Base-by-base conservation (phyloP, 2,797 vertebrate genomes). In the Myiothlypis chrysogaster region DNA sequence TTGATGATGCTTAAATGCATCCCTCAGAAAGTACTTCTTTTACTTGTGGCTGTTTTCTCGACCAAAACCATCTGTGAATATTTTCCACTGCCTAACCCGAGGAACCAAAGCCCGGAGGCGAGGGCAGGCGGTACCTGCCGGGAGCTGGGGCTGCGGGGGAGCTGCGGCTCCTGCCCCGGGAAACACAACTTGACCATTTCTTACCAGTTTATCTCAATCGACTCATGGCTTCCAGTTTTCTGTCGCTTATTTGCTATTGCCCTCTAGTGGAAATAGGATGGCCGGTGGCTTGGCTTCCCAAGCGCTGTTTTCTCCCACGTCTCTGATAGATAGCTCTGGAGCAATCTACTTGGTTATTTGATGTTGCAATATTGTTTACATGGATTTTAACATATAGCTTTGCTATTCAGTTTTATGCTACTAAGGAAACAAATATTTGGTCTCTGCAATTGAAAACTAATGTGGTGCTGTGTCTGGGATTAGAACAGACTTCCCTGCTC, bases 161-260 rank as follows among this genome's bases (percentile, higher is more conserved):
- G 37, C 16, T 4, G 59, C 20, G 10, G 44, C 32, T 77, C 6
- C 68, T 12, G 75, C 68, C 63, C 22, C 41, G 1, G 59, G 6
- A 32, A 65, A 22, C 41, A 1, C 53, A 2, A 1, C 32, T 14
- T 9, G n/a, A 4, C 43, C 60, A 4, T 34, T 37, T 9, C 46
- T 32, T 2, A 21, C 14, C 46, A 0, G 19, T 9, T 55, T 2
- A 32, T 64, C 27, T 4, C 86, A 1, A 23, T 4, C 50, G 2
- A 1, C 39, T 30, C 14, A n/a, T 44, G 6, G 8, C 37, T n/a
- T 19, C 24, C 14, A 2, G 18, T 11, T 19, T 35, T 50, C 27
- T 30, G 86, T 89, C 56, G 10, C 95, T 94, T 83, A 55, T 91
- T 95, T 87, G 47, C 92, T 89, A 92, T 95, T 96, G 94, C 95